phyloP scores from a whole-genome alignment of 2,113 vertebrate species.

The Mirza zaza region DNA sequence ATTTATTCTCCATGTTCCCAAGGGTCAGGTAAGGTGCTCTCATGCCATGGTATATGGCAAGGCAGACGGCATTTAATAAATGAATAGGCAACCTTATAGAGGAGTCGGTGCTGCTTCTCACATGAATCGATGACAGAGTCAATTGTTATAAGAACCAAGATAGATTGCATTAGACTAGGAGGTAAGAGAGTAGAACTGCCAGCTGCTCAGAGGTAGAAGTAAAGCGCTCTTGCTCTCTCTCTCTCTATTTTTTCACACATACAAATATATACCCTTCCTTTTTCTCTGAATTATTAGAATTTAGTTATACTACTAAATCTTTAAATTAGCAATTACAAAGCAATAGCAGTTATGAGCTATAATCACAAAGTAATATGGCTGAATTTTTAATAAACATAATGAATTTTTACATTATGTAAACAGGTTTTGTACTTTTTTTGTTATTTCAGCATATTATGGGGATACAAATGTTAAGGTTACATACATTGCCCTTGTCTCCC shows the following conservation, averaged over 20 bases:
- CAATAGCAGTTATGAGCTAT: neutral
- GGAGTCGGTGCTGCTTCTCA: neutral
- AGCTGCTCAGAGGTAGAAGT: neutral
- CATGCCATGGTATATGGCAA: neutral
- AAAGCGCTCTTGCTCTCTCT: neutral
- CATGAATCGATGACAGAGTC: neutral
- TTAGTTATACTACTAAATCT: neutral
- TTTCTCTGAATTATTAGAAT: neutral
- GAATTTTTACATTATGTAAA: neutral
- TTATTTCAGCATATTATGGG: too few relatives aligned
- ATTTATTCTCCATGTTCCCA: neutral
- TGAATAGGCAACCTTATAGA: slow-evolving; percentile 3
- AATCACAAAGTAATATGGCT: neutral
- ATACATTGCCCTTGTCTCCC: too few relatives aligned
- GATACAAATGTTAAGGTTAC: too few relatives aligned
- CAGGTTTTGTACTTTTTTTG: neutral
- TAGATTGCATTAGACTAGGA: neutral
- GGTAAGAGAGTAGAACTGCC: neutral
- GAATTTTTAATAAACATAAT: neutral
- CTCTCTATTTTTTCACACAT: too few relatives aligned
- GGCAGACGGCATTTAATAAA: neutral
- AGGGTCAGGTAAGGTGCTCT: neutral
- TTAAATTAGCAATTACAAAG: slow-evolving; percentile 8
- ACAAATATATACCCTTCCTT: neutral
- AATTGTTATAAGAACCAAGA: slow-evolving; percentile 24